Conservation (phyloP, 2,888 invertebrate species). For the Synanthedon myopaeformis region DNA sequence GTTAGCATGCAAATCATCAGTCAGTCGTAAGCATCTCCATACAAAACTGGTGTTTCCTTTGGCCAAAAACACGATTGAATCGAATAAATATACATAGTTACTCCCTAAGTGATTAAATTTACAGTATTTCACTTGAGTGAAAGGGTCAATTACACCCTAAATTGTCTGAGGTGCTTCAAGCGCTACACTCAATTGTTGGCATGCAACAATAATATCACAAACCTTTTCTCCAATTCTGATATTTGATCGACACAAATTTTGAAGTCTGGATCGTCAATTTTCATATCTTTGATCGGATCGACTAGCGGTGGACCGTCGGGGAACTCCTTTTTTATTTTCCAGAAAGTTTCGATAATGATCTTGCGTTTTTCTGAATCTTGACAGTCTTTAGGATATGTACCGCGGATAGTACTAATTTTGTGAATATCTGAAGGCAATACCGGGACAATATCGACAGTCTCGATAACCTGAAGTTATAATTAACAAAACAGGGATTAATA, state of each 20-base stretch:
- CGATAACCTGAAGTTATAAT: conserved; percentile 22
- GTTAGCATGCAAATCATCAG: neutral
- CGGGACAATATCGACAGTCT: conserved; percentile 91
- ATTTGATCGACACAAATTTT: conserved; percentile 85
- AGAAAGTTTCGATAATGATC: conserved; percentile 86
- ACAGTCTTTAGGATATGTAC: conserved; percentile 92
- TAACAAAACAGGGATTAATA: too few species aligned
- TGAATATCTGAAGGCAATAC: conserved; percentile 85
- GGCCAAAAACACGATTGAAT: too few species aligned
- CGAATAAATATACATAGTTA: too few species aligned
- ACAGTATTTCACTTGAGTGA: too few species aligned
- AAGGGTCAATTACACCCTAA: too few species aligned
- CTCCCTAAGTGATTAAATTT: too few species aligned
- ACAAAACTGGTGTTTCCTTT: too few species aligned
- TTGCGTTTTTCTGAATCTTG: conserved; percentile 86
- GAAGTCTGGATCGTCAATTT: conserved; percentile 87
- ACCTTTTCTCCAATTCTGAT: conserved; percentile 83
- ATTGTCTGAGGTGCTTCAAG: too few species aligned
- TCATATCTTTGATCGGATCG: conserved; percentile 96
- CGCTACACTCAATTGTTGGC: too few species aligned
- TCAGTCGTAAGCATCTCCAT: too few species aligned
- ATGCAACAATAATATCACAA: conserved; percentile 3
- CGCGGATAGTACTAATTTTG: conserved; percentile 88
- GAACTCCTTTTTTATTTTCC: conserved; percentile 91
- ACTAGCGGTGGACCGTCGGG: conserved; percentile 88